phyloP scores from a whole-genome alignment of 64 coral and sea anemone species.

The Trachythela sp. region DNA sequence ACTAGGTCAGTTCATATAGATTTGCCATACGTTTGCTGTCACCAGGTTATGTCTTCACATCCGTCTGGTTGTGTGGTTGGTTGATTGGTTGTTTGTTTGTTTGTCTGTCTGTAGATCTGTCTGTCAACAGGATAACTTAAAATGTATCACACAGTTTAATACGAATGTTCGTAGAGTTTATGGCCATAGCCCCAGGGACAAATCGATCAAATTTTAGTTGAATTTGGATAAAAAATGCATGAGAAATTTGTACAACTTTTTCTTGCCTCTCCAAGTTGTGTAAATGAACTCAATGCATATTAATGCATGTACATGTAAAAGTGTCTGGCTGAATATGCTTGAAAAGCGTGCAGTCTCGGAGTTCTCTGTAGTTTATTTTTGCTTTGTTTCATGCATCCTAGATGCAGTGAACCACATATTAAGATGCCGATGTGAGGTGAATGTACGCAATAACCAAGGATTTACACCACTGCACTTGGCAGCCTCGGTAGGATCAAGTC shows the following conservation, averaged over 20 bases:
- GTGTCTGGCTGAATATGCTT: too few relatives aligned
- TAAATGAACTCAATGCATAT: too few relatives aligned
- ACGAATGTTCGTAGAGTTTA: too few relatives aligned
- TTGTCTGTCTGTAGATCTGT: not conserved
- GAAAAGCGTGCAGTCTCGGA: not conserved
- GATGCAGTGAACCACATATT: not conserved
- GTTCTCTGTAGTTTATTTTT: not conserved
- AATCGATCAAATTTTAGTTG: too few relatives aligned
- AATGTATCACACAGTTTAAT: too few relatives aligned
- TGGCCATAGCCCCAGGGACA: too few relatives aligned
- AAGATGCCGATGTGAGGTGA: not conserved
- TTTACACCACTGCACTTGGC: not conserved
- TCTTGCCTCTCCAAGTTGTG: too few relatives aligned
- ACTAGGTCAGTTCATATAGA: not conserved
- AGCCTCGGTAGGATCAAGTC: not conserved
- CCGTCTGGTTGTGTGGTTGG: too few relatives aligned
- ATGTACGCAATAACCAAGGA: slow-evolving; percentile 7
- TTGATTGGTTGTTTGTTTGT: too few relatives aligned
- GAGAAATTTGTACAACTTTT: too few relatives aligned
- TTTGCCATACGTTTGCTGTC: not conserved
- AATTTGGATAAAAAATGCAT: too few relatives aligned
- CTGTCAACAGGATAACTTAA: not conserved
- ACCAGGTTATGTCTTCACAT: not conserved
- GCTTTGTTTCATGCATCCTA: not conserved
- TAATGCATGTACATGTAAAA: too few relatives aligned